Evolutionary conservation across 2,113 vertebrate genomes (phyloP).

Genomic region (Elachura formosa): DNA sequence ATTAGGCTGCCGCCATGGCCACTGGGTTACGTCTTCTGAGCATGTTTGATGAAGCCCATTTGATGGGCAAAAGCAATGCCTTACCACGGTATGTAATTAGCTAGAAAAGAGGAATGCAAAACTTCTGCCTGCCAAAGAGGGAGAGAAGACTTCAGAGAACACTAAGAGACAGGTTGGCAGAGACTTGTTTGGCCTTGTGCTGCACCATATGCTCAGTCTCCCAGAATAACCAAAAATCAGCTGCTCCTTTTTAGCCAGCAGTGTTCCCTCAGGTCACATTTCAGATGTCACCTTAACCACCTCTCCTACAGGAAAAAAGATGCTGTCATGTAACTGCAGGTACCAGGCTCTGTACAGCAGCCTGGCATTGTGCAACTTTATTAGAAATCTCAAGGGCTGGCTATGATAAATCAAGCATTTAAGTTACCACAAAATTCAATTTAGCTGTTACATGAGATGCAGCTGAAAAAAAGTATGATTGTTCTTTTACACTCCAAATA

Average conservation of each 20-base stretch:
- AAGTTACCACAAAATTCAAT: background rate
- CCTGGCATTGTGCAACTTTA: background rate
- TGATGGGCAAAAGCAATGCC: background rate
- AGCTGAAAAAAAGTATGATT: background rate
- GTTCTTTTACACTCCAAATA: background rate
- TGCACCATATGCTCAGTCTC: slow-evolving; percentile 36
- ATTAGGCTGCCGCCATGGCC: background rate
- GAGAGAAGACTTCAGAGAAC: background rate
- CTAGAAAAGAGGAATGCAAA: background rate
- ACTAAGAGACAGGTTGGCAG: background rate
- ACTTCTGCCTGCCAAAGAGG: background rate
- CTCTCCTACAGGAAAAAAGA: background rate
- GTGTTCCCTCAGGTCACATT: background rate
- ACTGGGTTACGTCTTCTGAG: background rate
- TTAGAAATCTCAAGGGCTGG: background rate
- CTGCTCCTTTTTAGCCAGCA: background rate
- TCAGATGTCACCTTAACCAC: background rate
- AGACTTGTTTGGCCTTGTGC: slow-evolving; percentile 2
- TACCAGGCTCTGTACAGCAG: background rate
- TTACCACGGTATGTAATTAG: background rate
- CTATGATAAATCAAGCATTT: background rate
- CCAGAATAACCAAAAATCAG: slow-evolving; percentile 45
- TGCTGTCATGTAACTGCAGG: background rate
- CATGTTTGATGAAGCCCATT: background rate
- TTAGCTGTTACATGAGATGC: background rate